Evolutionary conservation across 2,113 vertebrate genomes (phyloP), one percentile per base, ranked within the genome.

Genomic region (Epinephelus fuscoguttatus): DNA sequence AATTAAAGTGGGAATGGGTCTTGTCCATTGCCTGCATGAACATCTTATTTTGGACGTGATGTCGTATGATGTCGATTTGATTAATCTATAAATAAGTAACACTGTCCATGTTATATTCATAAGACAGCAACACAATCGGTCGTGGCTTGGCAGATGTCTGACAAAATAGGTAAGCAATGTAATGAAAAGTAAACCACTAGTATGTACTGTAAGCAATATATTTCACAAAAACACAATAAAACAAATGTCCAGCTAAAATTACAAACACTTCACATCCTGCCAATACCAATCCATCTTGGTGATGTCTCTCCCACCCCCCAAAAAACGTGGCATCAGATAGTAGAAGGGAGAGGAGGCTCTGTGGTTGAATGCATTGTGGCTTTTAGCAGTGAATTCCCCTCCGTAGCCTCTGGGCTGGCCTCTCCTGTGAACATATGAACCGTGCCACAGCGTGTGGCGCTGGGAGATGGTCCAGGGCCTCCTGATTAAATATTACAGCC

Each of bases 401-500:
- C 84, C 49, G 60, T 93, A 8, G 89, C 95, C 94, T 86, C 86
- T 87, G 92, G 91, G 92, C 92, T 86, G 85, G 78, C 88, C 90
- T 91, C 86, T 90, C 77, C 80, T 86, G 78, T 83, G 79, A 95
- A 92, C 93, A 91, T 94, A 93, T 90, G 91, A 94, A 78, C 79
- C 59, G 66, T 81, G 92, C 89, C 92, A 89, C 82, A 81, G 87
- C 81, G 81, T 80, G 77, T 86, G 80, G 82, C 14, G 75, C 89
- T 86, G 86, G 84, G 85, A 93, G 91, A 82, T n/a, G 83, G 88
- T 86, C 86, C 84, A 62, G 82, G 68, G 87, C 90, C 82, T 92
- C 75, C 84, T 94, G 91, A 95, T 95, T 95, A 95, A 95, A 95
- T 95, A 94, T 95, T 94, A 93, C 94, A 93, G 87, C 79, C 82